Conservation (phyloP, 2,888 invertebrate species). For the Noctua pronuba region DNA sequence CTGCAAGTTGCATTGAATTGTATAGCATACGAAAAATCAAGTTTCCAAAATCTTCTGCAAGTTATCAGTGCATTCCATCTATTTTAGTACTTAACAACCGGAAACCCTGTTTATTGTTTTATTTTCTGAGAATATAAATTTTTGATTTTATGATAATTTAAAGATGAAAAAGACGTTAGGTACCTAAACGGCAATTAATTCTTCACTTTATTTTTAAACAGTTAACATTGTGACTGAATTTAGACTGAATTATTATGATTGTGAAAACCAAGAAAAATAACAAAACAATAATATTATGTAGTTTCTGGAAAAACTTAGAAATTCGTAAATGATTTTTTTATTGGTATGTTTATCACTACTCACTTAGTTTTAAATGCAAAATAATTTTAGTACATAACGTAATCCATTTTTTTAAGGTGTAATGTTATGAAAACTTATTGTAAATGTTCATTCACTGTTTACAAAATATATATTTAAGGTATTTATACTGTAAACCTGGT, state of each 20-base stretch:
- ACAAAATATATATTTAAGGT: slow-evolving; percentile 58
- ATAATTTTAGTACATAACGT: slow-evolving; percentile 43
- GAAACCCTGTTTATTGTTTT: not conserved
- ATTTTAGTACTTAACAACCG: slow-evolving; percentile 28
- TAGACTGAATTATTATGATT: slow-evolving; percentile 66
- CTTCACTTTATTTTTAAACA: slow-evolving; percentile 22
- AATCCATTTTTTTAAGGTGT: slow-evolving; percentile 49
- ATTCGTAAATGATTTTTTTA: slow-evolving; percentile 38
- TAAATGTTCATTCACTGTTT: slow-evolving; percentile 54
- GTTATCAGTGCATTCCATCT: slow-evolving; percentile 60
- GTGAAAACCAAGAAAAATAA: slow-evolving; percentile 43
- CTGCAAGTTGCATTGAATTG: slow-evolving; percentile 44
- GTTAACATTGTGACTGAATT: slow-evolving; percentile 61
- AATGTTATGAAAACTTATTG: slow-evolving; percentile 45
- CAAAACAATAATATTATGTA: slow-evolving; percentile 31
- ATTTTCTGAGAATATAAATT: slow-evolving; percentile 2
- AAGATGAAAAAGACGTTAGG: not conserved
- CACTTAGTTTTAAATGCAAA: slow-evolving; percentile 41
- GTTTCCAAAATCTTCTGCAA: slow-evolving; percentile 9
- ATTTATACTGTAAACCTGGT: slow-evolving; percentile 52
- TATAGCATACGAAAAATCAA: not conserved
- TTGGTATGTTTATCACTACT: slow-evolving; percentile 22
- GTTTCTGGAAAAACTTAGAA: slow-evolving; percentile 29
- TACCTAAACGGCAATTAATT: slow-evolving; percentile 15
- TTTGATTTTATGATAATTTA: not conserved